Evolutionary conservation across 1,140 invertebrate species (phyloP).

Genomic region (Xylocopa sonorina): DNA sequence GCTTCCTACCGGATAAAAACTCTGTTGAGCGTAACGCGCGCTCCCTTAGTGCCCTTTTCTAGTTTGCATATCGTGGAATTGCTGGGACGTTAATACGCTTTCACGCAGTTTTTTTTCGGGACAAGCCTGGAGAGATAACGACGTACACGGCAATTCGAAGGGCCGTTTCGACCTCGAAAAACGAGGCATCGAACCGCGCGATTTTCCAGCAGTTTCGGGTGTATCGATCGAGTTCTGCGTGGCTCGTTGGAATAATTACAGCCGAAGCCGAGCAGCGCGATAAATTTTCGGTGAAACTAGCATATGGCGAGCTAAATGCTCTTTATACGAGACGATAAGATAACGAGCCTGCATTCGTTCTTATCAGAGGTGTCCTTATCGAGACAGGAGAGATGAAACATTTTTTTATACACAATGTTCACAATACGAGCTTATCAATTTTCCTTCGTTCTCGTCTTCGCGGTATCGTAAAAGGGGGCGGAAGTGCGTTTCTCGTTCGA

Average conservation of each 20-base stretch:
- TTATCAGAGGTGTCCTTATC: constrained; percentile 62
- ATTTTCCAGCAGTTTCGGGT: constrained; percentile 35
- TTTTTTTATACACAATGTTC: constrained; percentile 28
- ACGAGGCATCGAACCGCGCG: no score
- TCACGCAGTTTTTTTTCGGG: no score
- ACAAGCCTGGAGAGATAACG: no score
- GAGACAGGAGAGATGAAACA: constrained; percentile 25
- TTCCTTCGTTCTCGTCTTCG: constrained; percentile 2
- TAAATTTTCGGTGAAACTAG: constrained; percentile 69
- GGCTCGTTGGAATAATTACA: constrained; percentile 61
- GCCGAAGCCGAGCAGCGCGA: constrained; percentile 43
- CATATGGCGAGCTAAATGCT: constrained; percentile 65
- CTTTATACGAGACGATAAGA: constrained; percentile 69
- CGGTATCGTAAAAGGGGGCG: no score
- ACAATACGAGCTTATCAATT: constrained; percentile 28
- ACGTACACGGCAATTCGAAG: no score
- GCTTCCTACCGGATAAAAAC: neutral
- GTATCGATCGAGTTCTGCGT: constrained; percentile 44
- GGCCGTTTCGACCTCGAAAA: no score
- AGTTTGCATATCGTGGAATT: neutral
- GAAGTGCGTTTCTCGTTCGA: neutral
- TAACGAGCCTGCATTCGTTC: constrained; percentile 65
- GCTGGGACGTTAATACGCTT: no score
- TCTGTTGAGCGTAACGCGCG: neutral
- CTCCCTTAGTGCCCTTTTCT: neutral